phyloP scores from a whole-genome alignment of 2,888 invertebrate species.

The Metacarcinus magister region DNA sequence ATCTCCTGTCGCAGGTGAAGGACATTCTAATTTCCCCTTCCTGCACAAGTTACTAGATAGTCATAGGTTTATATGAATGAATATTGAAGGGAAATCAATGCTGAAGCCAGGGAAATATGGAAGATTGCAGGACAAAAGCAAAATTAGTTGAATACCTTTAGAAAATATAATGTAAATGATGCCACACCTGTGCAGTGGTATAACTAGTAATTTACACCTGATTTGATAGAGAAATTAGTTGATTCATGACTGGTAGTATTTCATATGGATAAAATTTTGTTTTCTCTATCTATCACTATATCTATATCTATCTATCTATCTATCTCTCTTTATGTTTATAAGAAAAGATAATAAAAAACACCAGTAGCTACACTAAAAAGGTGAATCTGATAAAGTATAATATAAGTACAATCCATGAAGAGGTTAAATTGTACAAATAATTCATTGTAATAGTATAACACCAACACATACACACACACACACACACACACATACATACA shows the following conservation, averaged over 20 bases:
- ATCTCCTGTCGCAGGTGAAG: not conserved
- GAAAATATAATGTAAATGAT: not conserved
- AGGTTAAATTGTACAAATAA: not conserved
- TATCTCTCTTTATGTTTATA: constrained; percentile 66
- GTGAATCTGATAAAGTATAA: not conserved
- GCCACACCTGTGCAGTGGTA: not conserved
- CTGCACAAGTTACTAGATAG: not conserved
- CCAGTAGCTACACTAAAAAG: too few relatives aligned
- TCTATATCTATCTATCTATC: constrained; percentile 70
- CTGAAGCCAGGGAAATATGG: not conserved
- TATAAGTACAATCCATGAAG: not conserved
- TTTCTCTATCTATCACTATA: constrained; percentile 70
- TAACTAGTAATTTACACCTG: not conserved
- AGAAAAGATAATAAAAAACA: not conserved
- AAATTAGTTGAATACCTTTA: not conserved
- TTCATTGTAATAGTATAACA: not conserved
- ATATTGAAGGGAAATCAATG: not conserved
- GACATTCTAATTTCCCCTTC: not conserved
- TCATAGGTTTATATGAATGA: not conserved
- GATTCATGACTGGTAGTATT: not conserved
- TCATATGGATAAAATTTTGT: not conserved
- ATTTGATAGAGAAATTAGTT: not conserved
- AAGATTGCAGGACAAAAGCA: not conserved
- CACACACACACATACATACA: not conserved
- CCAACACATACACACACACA: not conserved